These are phyloP conservation scores for Thereva nobilitata DNA, from an alignment of 2,888 invertebrate genomes.

Conservation along the genomic window DNA sequence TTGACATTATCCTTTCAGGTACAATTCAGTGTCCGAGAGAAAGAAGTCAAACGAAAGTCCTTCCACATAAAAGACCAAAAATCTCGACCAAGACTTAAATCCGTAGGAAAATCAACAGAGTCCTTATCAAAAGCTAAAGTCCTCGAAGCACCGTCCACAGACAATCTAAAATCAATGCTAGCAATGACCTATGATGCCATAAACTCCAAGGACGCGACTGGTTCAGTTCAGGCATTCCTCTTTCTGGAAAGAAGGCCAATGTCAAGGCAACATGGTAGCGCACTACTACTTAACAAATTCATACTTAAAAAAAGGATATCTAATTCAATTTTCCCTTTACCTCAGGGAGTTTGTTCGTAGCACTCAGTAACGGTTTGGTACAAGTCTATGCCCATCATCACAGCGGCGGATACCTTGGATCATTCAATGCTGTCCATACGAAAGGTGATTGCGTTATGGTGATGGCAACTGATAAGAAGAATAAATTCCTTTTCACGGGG, in stretches of 20 bases:
- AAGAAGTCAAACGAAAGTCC: too few species aligned
- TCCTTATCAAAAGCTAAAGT: neutral
- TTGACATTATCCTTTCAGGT: too few species aligned
- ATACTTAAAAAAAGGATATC: neutral
- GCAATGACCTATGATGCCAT: neutral
- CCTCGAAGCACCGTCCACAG: neutral
- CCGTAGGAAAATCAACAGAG: neutral
- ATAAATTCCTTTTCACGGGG: conserved; percentile 75
- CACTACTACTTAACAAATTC: neutral
- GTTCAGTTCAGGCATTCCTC: neutral
- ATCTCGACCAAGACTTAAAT: neutral
- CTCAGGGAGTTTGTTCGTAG: conserved; percentile 69
- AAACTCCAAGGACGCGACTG: neutral
- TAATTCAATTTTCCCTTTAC: neutral
- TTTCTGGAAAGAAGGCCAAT: neutral
- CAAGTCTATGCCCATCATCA: conserved; percentile 84
- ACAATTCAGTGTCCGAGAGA: too few species aligned
- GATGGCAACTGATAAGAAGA: conserved; percentile 71
- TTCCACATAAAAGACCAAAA: too few species aligned
- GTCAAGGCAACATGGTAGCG: neutral
- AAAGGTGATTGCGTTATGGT: conserved; percentile 64
- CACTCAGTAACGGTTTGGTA: conserved; percentile 74
- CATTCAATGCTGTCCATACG: conserved; percentile 72
- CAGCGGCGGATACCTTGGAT: conserved; percentile 70
- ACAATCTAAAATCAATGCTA: neutral